Base-by-base conservation (phyloP, 1,140 invertebrate species). In the Tribolium castaneum region DNA sequence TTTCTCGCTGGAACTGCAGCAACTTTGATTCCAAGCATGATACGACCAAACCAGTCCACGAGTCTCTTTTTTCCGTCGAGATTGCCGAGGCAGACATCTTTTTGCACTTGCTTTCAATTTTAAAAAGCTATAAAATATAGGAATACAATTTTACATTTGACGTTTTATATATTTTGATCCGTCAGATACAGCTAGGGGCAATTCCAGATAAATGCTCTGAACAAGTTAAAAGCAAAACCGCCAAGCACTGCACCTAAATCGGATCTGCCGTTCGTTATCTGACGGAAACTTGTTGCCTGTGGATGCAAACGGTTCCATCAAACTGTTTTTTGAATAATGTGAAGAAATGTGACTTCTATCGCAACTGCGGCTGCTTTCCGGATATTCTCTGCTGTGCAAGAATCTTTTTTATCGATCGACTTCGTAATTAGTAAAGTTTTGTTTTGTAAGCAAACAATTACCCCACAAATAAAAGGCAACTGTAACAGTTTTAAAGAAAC, bases 61-160 rank as follows among this genome's bases (percentile, higher is more conserved):
- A 45, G 2, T 45, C 10, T 59, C 10, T 59, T 59, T 52, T 16
- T 59, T 22, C 14, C 19, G 10, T 22, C 22, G 1, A 59, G 54
- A 59, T 59, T 59, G 54, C 22, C 4, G 19, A 59, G 19, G 16
- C 54, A 59, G 54, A 59, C 54, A 59, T 59, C 54, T 59, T 59
- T 59, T 59, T 59, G 52, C 54, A 59, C 19, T 59, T 59, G 7
- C 39, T 66, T 66, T 35, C 56, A 62, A 30, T 66, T 35, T 35
- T 59, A 19, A 59, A 59, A 59, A 25, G 22, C 54, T 59, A 59
- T 59, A 66, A 35, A 66, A 66, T 66, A 35, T 35, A 66, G 59
- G 13, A 66, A 66, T 35, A 66, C 59, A 66, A 35, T 66, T 34
- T 66, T 66, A 66, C 59, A 66, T 66, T 66, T 66, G 59, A 66